Evolutionary conservation across 2,797 vertebrate species (phyloP), one percentile per base, ranked within the genome.

Genomic region (Gila robusta): DNA sequence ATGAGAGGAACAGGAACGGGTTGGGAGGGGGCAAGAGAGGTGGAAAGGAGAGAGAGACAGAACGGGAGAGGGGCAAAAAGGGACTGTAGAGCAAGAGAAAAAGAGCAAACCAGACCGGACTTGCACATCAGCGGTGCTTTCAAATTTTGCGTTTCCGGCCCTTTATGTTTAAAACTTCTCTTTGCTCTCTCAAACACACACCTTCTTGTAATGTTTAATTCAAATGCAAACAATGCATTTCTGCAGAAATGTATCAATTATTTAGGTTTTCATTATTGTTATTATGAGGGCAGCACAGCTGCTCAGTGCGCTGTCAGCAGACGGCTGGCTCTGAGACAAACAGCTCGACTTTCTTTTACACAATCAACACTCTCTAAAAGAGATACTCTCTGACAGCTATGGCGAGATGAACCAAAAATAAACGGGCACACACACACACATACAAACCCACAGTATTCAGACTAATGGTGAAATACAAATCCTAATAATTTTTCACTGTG

Each of bases 171-270:
- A 62, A 59, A 86, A 39, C 74, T 67, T 83, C 23, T 69, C 26
- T 83, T 89, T 89, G 82, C 81, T 54, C 79, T 83, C 83, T 82
- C 83, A 26, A 59, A 83, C 84, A 82, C 82, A 66, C 72, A 81
- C 80, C 87, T 84, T 86, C 74, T 85, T 91, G 86, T 91, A 87
- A 91, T 92, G 91, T 91, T 92, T 91, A 89, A 92, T 91, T 91
- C 90, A 91, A 86, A 89, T 87, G 86, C 89, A 92, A 92, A 92
- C 90, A 90, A 86, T 89, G 90, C 88, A 88, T 91, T 90, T 90
- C 85, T 88, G 88, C 70, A 81, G 82, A 81, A 88, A 84, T 74
- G 87, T 87, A 92, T 91, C 67, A 91, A 92, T 93, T 90, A 91
- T 93, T 91, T 88, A 91, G 86, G 86, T 87, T 89, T 88, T 89